Evolutionary conservation across 2,888 invertebrate species (phyloP).

Genomic region (Chrysotoxum bicinctum): DNA sequence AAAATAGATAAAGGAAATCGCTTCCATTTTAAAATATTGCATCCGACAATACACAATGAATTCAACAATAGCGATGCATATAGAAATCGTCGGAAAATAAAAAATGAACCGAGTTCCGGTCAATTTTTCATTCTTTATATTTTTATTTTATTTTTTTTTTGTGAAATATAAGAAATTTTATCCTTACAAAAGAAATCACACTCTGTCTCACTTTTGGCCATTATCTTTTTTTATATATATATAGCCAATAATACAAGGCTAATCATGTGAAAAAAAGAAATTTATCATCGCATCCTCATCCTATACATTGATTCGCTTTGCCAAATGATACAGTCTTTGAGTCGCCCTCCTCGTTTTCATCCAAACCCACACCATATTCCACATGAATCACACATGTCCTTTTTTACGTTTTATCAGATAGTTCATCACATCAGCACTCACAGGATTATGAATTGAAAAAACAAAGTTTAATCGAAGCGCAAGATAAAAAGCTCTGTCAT

Average conservation of each 20-base stretch:
- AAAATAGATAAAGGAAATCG: conserved; percentile 64
- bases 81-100: conserved; percentile 52
- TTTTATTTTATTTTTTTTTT: background rate
- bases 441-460: conserved; percentile 42
- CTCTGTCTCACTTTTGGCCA: conserved; percentile 1
- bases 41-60: conserved; percentile 69
- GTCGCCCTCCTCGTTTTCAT: background rate
- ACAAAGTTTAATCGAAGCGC: conserved; percentile 38
- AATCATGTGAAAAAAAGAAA: conserved; percentile 70
- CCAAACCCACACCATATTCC: background rate
- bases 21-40: conserved; percentile 72
- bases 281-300: conserved; percentile 61
- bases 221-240: conserved; percentile 25
- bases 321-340: conserved; percentile 52
- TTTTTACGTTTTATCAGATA: conserved; percentile 39
- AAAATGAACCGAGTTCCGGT: conserved; percentile 70
- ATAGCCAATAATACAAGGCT: conserved; percentile 57
- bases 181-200: conserved; percentile 13
- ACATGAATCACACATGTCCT: conserved; percentile 53
- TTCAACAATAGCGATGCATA: conserved; percentile 48
- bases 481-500: conserved; percentile 58
- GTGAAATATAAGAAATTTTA: background rate
- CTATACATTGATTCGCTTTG: conserved; percentile 62
- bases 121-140: conserved; percentile 66
- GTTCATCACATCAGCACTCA: conserved; percentile 33